phyloP scores from a whole-genome alignment of 2,113 vertebrate genomes.

The Silurus asotus region DNA sequence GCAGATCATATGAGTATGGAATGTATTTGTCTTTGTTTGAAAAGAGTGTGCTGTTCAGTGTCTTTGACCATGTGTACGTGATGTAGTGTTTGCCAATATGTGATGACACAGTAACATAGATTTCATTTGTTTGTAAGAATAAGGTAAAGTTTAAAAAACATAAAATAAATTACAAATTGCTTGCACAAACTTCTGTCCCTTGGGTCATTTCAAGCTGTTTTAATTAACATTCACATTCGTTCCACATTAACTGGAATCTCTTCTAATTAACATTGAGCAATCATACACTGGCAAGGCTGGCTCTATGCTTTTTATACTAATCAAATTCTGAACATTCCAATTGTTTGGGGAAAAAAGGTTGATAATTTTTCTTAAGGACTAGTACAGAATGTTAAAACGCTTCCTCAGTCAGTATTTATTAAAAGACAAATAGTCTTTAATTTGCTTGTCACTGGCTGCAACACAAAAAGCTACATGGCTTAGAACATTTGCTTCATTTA shows the following conservation, averaged over 20 bases:
- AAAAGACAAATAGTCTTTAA: background rate
- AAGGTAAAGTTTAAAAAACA: background rate
- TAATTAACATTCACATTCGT: background rate
- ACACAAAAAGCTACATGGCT: background rate
- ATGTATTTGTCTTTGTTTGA: too few relatives aligned
- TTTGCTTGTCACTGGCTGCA: background rate
- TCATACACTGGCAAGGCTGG: slow-evolving; percentile 26
- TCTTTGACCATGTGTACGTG: too few relatives aligned
- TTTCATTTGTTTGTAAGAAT: background rate
- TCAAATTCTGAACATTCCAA: slow-evolving; percentile 5
- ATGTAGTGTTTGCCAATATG: too few relatives aligned
- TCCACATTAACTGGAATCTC: slow-evolving; percentile 42
- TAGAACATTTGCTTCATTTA: background rate
- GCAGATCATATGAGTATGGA: too few relatives aligned
- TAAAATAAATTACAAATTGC: background rate
- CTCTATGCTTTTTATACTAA: slow-evolving; percentile 43
- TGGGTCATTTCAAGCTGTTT: slow-evolving; percentile 20
- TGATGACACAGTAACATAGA: background rate
- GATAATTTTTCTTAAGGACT: background rate
- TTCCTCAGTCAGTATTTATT: background rate
- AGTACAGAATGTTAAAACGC: background rate
- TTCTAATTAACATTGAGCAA: slow-evolving; percentile 51
- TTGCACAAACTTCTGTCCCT: background rate
- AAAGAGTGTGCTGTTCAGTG: background rate
- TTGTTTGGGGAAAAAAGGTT: background rate